Conservation (phyloP, 2,888 invertebrate species). For the Acleris sparsana region DNA sequence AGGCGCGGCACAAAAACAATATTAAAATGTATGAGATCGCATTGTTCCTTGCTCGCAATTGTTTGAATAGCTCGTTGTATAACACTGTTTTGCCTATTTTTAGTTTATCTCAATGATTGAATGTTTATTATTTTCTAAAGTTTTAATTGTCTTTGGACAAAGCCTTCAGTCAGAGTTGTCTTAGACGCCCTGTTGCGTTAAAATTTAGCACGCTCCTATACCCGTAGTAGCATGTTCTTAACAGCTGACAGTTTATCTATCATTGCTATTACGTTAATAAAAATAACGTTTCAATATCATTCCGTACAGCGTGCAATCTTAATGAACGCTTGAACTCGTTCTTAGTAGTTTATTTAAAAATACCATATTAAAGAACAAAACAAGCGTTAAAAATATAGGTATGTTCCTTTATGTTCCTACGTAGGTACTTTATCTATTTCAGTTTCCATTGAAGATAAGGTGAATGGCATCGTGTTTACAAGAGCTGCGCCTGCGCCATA, state of each 20-base stretch:
- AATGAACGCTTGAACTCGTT: slow-evolving; percentile 10
- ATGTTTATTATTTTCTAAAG: background rate
- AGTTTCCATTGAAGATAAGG: slow-evolving; percentile 39
- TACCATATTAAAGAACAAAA: background rate
- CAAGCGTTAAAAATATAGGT: background rate
- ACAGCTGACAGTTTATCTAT: slow-evolving; percentile 10
- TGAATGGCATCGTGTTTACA: slow-evolving; percentile 39
- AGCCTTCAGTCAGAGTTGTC: background rate
- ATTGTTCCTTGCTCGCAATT: slow-evolving; percentile 58
- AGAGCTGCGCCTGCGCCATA: slow-evolving; percentile 36
- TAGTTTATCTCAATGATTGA: slow-evolving; percentile 4
- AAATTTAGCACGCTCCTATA: background rate
- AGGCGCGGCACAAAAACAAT: slow-evolving; percentile 50
- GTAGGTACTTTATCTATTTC: slow-evolving; percentile 35
- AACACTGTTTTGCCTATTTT: slow-evolving; percentile 40
- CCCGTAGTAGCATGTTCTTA: slow-evolving; percentile 6
- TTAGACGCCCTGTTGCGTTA: background rate
- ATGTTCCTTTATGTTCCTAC: background rate
- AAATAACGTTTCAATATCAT: slow-evolving; percentile 3
- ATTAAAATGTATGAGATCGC: slow-evolving; percentile 65
- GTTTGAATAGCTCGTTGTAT: slow-evolving; percentile 49
- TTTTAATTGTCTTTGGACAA: background rate
- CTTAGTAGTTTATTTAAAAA: background rate
- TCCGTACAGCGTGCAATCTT: slow-evolving; percentile 2
- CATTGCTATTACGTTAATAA: background rate